Base-by-base conservation (phyloP, 1,140 invertebrate genomes). In the Ceratosolen fusciceps region DNA sequence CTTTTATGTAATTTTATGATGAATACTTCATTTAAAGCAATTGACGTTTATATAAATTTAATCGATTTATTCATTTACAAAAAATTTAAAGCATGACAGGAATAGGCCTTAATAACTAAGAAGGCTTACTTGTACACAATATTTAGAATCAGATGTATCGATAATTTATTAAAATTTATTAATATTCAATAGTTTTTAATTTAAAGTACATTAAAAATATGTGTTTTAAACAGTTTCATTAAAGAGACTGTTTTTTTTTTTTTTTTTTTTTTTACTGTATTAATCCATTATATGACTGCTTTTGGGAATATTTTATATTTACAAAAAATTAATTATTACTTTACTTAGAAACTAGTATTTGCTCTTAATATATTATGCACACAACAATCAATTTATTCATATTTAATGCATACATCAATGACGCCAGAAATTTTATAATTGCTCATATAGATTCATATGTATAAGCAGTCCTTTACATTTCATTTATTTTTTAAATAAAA, bases 371-470 rank as follows among this genome's bases (percentile, higher is more conserved):
- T 19, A 39, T 58, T 29, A 43, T 70, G 47, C 14, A 47, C 21
- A 58, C 58, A n/a, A 70, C 65, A 77, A 31, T 77, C n/a, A 54
- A 31, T 58, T 70, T 70, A 26, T 70, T 77, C 4, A 21, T 43
- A 43, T 47, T 70, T 16, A 24, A 54, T 68, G 49, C 12, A 56
- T 8, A 31, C 26, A 2, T 54, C 26, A 54, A 54, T 9, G 24
- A 67, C 29, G 4, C 68, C 47, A 68, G n/a, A n/a, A n/a, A 54
- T 76, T 49, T 34, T 54, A 67, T 37, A 67, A 39, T 12, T 52
- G 24, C n/a, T 67, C 21, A 65, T 29, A 54, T 43, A 76, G 21
- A 68, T 24, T 67, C 26, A 47, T 29, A 21, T 37, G 37, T 54
- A 37, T 4, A 73, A 73, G 39, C 10, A 73, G n/a, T 31, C 2